These are phyloP conservation scores for Drosophila kambysellisi DNA, from an alignment of 2,888 invertebrate species.

Conservation along the genomic window DNA sequence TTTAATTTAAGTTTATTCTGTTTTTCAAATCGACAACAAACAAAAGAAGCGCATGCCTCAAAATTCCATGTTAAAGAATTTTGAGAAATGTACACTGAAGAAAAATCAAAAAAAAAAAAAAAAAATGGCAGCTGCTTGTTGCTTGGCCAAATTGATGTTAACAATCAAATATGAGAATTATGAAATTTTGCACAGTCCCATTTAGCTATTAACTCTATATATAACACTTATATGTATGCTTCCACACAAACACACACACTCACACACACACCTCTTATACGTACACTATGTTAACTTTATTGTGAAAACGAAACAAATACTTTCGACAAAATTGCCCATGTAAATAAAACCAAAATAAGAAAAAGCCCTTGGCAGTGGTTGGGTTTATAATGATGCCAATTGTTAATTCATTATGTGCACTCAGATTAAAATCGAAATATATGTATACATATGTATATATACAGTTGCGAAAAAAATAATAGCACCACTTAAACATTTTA, in stretches of 20 bases:
- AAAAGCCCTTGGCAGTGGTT: conserved; percentile 61
- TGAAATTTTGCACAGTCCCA: conserved; percentile 47
- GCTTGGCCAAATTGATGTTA: conserved; percentile 52
- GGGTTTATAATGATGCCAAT: conserved; percentile 49
- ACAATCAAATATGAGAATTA: conserved; percentile 29
- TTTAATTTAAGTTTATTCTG: conserved; percentile 54
- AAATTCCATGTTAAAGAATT: conserved; percentile 63
- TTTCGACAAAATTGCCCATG: conserved; percentile 63
- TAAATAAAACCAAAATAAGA: conserved; percentile 61
- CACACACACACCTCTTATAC: not conserved
- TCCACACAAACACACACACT: conserved; percentile 47
- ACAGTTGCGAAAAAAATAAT: not conserved
- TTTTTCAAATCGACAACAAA: conserved; percentile 20
- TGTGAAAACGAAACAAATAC: conserved; percentile 50
- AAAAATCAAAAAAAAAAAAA: conserved; percentile 13
- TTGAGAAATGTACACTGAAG: conserved; percentile 24
- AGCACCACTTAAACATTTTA: not conserved
- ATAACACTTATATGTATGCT: conserved; percentile 54
- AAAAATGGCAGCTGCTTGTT: conserved; percentile 17
- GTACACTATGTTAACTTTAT: conserved; percentile 45
- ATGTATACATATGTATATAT: not conserved
- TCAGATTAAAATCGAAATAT: not conserved
- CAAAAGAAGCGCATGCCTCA: not conserved
- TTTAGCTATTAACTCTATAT: conserved; percentile 49
- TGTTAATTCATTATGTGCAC: conserved; percentile 4